phyloP scores from a whole-genome alignment of 2,888 invertebrate species.

The Linnaemya vulpina region DNA sequence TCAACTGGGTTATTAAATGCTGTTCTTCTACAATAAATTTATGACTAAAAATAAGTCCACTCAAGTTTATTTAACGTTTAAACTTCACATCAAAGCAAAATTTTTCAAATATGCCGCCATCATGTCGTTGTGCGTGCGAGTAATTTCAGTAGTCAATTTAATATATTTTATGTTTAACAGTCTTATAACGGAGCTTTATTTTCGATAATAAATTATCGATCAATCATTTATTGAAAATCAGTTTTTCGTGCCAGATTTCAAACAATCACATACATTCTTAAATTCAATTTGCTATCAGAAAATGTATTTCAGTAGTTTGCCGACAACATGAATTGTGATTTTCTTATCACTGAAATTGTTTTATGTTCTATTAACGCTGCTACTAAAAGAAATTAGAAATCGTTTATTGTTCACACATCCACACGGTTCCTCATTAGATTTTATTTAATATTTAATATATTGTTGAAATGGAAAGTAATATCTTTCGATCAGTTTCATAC shows the following conservation, averaged over 20 bases:
- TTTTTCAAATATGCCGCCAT: slow-evolving; percentile 49
- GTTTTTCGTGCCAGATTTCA: slow-evolving; percentile 22
- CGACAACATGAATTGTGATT: slow-evolving; percentile 77
- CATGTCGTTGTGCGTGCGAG: background rate
- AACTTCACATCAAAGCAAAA: slow-evolving; percentile 48
- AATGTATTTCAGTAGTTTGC: slow-evolving; percentile 75
- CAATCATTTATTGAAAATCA: slow-evolving; percentile 48
- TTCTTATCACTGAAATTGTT: slow-evolving; percentile 44
- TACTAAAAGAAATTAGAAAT: slow-evolving; percentile 15
- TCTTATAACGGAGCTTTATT: slow-evolving; percentile 43
- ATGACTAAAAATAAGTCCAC: slow-evolving; percentile 13
- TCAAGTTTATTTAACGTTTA: slow-evolving; percentile 42
- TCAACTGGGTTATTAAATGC: background rate
- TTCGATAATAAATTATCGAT: slow-evolving; percentile 46
- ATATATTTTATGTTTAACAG: slow-evolving; percentile 47
- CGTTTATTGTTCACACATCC: background rate
- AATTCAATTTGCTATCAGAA: slow-evolving; percentile 70
- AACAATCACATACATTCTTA: slow-evolving; percentile 37
- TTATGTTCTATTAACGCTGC: background rate
- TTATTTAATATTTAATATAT: too few species aligned
- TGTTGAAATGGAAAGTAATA: too few species aligned
- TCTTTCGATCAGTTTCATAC: background rate
- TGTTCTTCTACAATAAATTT: background rate
- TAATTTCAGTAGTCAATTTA: slow-evolving; percentile 18
- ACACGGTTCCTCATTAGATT: background rate